Conservation (phyloP, 2,113 vertebrate species). For the Scortum barcoo region DNA sequence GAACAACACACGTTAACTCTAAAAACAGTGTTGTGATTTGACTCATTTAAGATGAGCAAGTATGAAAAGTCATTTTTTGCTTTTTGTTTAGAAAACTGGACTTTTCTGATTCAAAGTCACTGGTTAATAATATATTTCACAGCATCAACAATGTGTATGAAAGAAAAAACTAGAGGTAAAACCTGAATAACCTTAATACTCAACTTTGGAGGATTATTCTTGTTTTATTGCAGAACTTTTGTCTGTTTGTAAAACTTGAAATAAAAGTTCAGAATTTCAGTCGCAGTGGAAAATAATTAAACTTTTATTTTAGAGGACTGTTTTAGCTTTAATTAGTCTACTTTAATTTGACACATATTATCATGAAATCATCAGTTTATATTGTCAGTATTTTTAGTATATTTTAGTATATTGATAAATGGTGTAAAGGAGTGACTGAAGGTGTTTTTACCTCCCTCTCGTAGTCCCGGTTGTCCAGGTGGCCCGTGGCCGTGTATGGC, state of each 20-base stretch:
- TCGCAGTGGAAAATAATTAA: background rate
- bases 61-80: background rate
- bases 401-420: no score
- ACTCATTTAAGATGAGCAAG: background rate
- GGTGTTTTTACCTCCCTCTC: slow-evolving; percentile 62
- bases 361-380: no score
- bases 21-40: background rate
- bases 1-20: background rate
- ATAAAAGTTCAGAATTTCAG: no score
- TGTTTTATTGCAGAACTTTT: no score
- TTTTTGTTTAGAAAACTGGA: background rate
- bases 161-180: background rate
- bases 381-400: no score
- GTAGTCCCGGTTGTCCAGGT: slow-evolving; percentile 55
- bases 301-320: background rate
- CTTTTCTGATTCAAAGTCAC: background rate
- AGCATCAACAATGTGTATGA: background rate
- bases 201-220: background rate
- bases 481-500: background rate
- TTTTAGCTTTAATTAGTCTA: background rate
- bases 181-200: background rate
- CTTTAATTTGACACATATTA: no score
- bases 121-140: background rate
- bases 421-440: no score
- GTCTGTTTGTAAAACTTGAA: background rate